Conservation (phyloP, 1,140 invertebrate genomes). For the Drosophila tani region DNA sequence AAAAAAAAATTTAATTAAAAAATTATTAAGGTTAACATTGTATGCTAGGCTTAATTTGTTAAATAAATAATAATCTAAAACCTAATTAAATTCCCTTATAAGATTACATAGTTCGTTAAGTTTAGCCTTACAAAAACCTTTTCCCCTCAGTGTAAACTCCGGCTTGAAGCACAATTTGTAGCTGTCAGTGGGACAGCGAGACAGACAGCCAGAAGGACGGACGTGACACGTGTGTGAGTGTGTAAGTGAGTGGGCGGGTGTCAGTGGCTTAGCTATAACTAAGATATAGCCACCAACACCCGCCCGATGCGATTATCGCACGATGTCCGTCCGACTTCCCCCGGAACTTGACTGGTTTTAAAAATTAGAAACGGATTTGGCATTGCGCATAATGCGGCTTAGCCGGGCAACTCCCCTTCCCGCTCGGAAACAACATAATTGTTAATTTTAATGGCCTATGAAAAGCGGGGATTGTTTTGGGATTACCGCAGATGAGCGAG, state of each 20-base stretch:
- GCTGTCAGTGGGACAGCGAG: conserved; percentile 70
- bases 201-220: conserved; percentile 28
- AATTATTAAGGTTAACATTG: too few relatives aligned
- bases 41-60: too few relatives aligned
- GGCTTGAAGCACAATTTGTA: conserved; percentile 76
- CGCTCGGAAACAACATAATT: conserved; percentile 47
- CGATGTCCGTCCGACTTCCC: conserved; percentile 31
- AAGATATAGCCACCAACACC: conserved; percentile 44
- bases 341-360: conserved; percentile 20
- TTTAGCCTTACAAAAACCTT: too few relatives aligned
- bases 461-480: conserved; percentile 67
- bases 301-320: conserved; percentile 38
- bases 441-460: conserved; percentile 82
- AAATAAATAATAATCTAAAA: too few relatives aligned
- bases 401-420: conserved; percentile 39
- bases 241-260: conserved; percentile 64
- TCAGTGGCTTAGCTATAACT: conserved; percentile 62
- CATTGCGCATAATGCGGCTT: conserved; percentile 64
- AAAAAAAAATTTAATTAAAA: too few relatives aligned
- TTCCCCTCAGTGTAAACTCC: conserved; percentile 33
- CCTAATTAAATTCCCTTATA: too few relatives aligned
- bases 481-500: conserved; percentile 58
- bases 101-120: too few relatives aligned
- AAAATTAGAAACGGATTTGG: conserved; percentile 73
- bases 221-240: conserved; percentile 62